Conservation (phyloP, 2,888 invertebrate species). For the Eristalis intricaria region DNA sequence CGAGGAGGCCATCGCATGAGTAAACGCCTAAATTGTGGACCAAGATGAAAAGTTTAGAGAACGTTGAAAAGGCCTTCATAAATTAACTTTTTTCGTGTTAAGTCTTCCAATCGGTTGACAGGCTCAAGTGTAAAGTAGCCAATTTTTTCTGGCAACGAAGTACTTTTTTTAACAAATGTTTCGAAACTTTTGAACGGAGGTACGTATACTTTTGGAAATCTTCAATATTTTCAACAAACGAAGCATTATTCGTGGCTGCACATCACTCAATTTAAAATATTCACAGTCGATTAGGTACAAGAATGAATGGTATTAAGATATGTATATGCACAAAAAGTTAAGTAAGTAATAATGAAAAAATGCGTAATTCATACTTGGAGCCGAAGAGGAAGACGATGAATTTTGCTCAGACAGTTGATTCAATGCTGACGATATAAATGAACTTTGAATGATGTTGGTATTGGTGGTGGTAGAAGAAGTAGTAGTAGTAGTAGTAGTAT, state of each 20-base stretch:
- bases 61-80: no score
- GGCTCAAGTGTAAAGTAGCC: neutral
- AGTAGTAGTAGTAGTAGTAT: conserved; percentile 74
- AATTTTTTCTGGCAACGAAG: neutral
- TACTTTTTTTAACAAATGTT: neutral
- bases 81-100: no score
- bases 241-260: neutral
- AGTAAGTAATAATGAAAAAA: conserved; percentile 46
- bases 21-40: no score
- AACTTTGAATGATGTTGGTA: conserved; percentile 77
- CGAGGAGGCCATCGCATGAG: no score
- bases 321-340: conserved; percentile 25
- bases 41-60: no score
- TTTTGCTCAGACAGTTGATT: conserved; percentile 76
- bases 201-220: neutral
- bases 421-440: conserved; percentile 78
- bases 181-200: neutral
- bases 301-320: neutral
- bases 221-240: neutral
- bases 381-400: conserved; percentile 73
- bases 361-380: conserved; percentile 73
- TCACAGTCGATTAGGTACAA: neutral
- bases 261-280: neutral
- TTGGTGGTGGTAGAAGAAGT: conserved; percentile 77
- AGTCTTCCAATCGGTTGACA: no score